These are phyloP conservation scores for Bergia puertoricense DNA, from an alignment of 92 coral and sea anemone genomes.

Conservation along the genomic window DNA sequence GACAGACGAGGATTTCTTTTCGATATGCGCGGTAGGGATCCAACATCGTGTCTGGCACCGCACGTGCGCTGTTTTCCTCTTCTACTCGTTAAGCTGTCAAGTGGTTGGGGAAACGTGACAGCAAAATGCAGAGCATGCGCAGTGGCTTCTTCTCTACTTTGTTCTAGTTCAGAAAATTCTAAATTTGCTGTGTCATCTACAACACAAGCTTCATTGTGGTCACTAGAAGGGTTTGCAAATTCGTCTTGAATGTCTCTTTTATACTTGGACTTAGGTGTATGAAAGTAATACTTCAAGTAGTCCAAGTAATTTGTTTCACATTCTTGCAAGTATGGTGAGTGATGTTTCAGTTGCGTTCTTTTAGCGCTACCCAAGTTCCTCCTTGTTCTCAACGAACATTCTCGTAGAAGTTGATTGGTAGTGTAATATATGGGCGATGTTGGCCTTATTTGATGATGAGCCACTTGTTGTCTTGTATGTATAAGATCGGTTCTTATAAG, in stretches of 20 bases:
- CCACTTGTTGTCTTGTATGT: no score
- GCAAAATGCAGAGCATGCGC: not conserved
- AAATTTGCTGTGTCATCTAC: not conserved
- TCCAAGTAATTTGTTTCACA: not conserved
- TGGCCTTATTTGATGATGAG: not conserved
- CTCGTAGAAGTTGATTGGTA: slow-evolving; percentile 15
- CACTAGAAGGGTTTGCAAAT: not conserved
- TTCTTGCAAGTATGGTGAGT: not conserved
- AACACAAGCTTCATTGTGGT: not conserved
- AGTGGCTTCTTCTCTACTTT: not conserved
- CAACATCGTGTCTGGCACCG: not conserved
- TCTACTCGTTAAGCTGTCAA: not conserved
- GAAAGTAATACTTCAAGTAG: not conserved
- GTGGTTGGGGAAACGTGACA: not conserved
- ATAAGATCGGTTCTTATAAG: not conserved
- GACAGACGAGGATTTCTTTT: not conserved
- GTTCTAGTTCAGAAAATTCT: not conserved
- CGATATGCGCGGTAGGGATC: not conserved
- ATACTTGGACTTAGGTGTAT: not conserved
- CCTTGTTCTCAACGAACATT: slow-evolving; percentile 31
- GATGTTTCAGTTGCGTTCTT: not conserved
- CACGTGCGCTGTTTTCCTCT: not conserved
- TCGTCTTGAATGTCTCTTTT: not conserved
- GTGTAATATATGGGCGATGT: not conserved
- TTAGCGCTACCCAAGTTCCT: slow-evolving; percentile 4